Evolutionary conservation across 2,888 invertebrate genomes (phyloP), one percentile per base, ranked within the genome.

Genomic region (Tenthredo scrophulariae): DNA sequence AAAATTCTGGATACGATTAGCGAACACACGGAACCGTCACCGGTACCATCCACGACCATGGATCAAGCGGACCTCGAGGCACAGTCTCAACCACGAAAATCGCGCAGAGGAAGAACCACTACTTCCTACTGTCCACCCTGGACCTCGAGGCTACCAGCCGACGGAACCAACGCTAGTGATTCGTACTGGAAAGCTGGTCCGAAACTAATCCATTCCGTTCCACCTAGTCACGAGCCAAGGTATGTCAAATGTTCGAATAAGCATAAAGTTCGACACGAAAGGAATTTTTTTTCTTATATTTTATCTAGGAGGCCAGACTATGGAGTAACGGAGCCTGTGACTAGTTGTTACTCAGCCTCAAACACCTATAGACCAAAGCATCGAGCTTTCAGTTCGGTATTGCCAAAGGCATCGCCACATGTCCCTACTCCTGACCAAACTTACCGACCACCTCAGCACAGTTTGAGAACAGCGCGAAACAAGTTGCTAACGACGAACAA

Each of bases 331-430:
- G 91, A 91, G 40, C 65, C 85, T 18, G 22, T 85, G 58, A 72
- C 87, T 74, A 89, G 40, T 83, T 89, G 87, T 85, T 87, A 87
- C 85, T 84, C 86, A 33, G 77, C 87, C 7, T 74, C 86, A 85
- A 88, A 88, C 70, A 67, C 88, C 58, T 88, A 88, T 85, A 88
- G 87, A 65, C 87, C 85, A 10, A 90, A 87, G 72, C 86, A 88
- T 37, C 87, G 87, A 37, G 70, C 75, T 18, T 84, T 80, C 58
- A 65, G 88, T 29, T 67, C 70, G 4, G 85, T 79, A 83, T 77
- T 87, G 33, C 77, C 86, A 4, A 90, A 89, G 85, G 86, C 88
- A 84, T 29, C 84, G 18, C 46, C 84, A 18, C 62, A 72, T 33
- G n/a, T 70, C 13, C 22, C 85, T 13, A 72, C 18, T 54, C 29